Evolutionary conservation across 2,797 vertebrate species (phyloP).

Genomic region (Leontocebus nigricollis): DNA sequence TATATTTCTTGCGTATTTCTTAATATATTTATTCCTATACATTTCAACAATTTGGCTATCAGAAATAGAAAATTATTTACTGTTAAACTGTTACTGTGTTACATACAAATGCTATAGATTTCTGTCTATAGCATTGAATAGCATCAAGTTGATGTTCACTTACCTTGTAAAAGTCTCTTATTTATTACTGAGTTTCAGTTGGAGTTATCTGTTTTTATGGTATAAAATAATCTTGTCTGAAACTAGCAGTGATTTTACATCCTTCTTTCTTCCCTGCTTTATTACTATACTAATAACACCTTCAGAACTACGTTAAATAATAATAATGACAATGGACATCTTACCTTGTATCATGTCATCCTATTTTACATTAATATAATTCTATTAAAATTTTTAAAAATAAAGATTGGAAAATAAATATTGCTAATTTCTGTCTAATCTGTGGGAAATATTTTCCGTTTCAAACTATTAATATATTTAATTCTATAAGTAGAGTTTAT

Average conservation of each 20-base stretch:
- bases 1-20: not conserved
- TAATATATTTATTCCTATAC: not conserved
- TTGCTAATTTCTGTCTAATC: not conserved
- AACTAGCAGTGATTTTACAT: not conserved
- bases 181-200: not conserved
- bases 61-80: not conserved
- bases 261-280: not conserved
- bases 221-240: slow-evolving; percentile 16
- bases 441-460: not conserved
- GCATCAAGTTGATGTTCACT: not conserved
- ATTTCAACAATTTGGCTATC: not conserved
- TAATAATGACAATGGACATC: not conserved
- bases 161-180: not conserved
- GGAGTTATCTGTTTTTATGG: not conserved
- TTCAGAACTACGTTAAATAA: not conserved
- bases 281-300: not conserved
- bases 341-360: not conserved
- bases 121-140: not conserved
- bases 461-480: not conserved
- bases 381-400: not conserved
- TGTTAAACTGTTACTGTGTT: not conserved
- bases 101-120: not conserved
- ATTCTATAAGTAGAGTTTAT: not conserved
- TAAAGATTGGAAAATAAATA: not conserved
- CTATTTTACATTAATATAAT: not conserved